These are phyloP conservation scores for Gerris buenoi DNA, from an alignment of 1,140 invertebrate species.

Conservation along the genomic window DNA sequence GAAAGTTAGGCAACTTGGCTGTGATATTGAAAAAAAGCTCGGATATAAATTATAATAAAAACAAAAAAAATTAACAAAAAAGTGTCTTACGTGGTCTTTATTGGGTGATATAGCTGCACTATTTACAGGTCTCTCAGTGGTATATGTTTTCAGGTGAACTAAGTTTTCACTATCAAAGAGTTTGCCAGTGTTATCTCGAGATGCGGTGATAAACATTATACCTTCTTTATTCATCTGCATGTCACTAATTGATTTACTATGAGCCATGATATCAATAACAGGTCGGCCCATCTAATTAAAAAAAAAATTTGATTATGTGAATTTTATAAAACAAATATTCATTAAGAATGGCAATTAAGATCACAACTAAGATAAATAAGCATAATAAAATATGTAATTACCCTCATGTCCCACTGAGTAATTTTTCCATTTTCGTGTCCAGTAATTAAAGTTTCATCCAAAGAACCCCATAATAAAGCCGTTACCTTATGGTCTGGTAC, in stretches of 20 bases:
- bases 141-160: constrained; percentile 80
- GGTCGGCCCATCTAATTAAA: no score
- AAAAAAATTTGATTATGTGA: no score
- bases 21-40: no score
- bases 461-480: constrained; percentile 77
- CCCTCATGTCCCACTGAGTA: constrained; percentile 78
- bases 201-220: constrained; percentile 92
- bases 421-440: constrained; percentile 90
- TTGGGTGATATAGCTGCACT: constrained; percentile 91
- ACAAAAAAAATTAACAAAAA: no score
- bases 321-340: no score
- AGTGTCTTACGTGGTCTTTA: constrained; percentile 71
- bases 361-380: constrained; percentile 4
- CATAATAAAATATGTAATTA: no score
- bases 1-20: no score
- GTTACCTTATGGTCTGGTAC: constrained; percentile 56
- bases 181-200: constrained; percentile 85
- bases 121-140: constrained; percentile 91
- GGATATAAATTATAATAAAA: no score
- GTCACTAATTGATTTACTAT: constrained; percentile 80
- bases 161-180: constrained; percentile 78
- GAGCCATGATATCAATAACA: constrained; percentile 57
- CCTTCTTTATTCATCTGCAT: constrained; percentile 87
- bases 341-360: no score
- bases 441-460: constrained; percentile 82